Percentiles rank a stretch among this genome's conserved stretches.
Evolutionary conservation across 2,113 vertebrate genomes (phyloP).

Genomic region (Hemiprocne comata): DNA sequence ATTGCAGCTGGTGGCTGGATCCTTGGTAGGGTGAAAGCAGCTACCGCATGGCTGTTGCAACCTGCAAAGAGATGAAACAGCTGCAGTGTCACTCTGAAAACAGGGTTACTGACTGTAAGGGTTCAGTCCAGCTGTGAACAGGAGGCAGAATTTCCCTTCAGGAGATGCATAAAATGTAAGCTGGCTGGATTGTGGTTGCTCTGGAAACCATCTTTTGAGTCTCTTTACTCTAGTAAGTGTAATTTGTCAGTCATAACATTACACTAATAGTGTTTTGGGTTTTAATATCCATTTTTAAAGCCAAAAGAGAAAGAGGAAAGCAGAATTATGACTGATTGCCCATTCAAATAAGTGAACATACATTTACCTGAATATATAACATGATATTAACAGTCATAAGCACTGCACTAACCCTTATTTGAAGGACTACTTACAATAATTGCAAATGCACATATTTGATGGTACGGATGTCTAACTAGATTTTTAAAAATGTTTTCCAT

Average conservation of each 20-base stretch:
- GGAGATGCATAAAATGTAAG: neutral
- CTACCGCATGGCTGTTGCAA: neutral
- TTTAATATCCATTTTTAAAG: neutral
- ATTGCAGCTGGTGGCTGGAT: neutral
- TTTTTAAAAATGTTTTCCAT: neutral
- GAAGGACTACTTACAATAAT: conserved; percentile 23
- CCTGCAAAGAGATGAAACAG: neutral
- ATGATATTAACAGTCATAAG: neutral
- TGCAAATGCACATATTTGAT: neutral
- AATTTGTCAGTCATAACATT: conserved; percentile 44
- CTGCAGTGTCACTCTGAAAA: neutral
- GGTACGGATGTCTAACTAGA: neutral
- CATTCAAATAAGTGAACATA: neutral
- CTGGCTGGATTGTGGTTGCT: neutral
- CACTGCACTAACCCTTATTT: neutral
- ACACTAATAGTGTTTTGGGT: neutral
- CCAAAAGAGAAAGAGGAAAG: neutral
- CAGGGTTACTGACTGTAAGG: neutral
- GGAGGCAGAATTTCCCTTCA: conserved; percentile 3
- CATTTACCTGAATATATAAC: neutral
- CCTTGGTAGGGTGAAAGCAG: neutral
- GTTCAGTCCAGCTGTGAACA: neutral
- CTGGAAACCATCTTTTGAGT: conserved; percentile 21
- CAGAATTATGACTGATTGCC: neutral
- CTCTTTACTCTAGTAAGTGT: neutral